Conservation (phyloP, 2,113 vertebrate species). For the Neopipo cinnamomea region DNA sequence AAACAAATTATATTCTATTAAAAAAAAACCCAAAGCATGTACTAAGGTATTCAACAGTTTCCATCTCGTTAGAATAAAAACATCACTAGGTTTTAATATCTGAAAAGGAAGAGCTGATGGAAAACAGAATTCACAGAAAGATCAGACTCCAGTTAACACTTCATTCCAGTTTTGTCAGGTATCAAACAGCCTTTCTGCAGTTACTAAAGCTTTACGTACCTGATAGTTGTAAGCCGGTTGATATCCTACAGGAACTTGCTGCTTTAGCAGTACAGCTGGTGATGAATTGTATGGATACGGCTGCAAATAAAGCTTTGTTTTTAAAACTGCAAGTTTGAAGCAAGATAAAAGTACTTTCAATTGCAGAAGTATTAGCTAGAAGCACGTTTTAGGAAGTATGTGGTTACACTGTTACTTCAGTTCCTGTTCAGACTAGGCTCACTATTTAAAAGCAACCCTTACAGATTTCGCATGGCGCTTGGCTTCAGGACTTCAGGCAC, state of each 20-base stretch:
- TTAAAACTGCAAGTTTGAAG: neutral
- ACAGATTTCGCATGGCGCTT: accelerated
- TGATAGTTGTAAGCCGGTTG: conserved; percentile 84
- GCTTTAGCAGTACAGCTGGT: conserved; percentile 77
- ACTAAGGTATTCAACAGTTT: neutral
- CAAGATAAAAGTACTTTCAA: neutral
- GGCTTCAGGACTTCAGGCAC: neutral
- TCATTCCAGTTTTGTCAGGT: neutral
- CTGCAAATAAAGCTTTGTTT: conserved; percentile 63
- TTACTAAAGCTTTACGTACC: conserved; percentile 67
- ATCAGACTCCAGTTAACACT: neutral
- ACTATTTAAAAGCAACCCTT: neutral
- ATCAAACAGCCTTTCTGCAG: neutral
- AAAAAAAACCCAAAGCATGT: neutral
- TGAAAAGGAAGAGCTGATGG: neutral
- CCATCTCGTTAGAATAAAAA: neutral
- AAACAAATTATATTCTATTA: neutral
- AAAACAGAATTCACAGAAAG: neutral
- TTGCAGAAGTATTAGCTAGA: neutral
- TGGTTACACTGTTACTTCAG: neutral
- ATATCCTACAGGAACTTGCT: conserved; percentile 85
- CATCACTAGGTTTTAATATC: neutral
- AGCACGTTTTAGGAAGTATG: neutral
- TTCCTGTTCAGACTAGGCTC: neutral
- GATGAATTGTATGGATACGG: conserved; percentile 81